A percentile compares a stretch with the other conserved stretches of the same genome.
These are phyloP conservation scores for Coregonus clupeaformis DNA, from an alignment of 2,113 vertebrate genomes.

Conservation along the genomic window DNA sequence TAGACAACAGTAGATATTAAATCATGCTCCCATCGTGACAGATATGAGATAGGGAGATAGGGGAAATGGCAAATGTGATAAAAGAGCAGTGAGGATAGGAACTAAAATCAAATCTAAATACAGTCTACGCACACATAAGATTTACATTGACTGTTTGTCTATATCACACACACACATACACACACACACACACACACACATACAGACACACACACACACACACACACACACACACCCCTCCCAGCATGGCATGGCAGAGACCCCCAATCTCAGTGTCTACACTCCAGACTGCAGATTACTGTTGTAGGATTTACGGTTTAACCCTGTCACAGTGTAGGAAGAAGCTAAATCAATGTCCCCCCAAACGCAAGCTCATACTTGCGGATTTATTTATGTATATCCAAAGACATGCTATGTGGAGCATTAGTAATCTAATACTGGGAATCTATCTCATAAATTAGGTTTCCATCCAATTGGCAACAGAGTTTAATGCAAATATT, in stretches of 20 bases:
- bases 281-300: slow-evolving; percentile 67
- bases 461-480: too few species aligned
- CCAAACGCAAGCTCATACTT: slow-evolving; percentile 55
- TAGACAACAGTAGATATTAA: background rate
- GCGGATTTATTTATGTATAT: slow-evolving; percentile 65
- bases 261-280: slow-evolving; percentile 42
- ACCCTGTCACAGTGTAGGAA: slow-evolving; percentile 56
- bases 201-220: too few species aligned
- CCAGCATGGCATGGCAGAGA: slow-evolving; percentile 8
- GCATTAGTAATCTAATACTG: slow-evolving; percentile 29
- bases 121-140: slow-evolving; percentile 34
- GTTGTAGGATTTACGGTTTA: slow-evolving; percentile 63
- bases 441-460: slow-evolving; percentile 15
- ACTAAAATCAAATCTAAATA: slow-evolving; percentile 38
- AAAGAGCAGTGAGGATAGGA: background rate
- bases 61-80: background rate
- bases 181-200: too few species aligned
- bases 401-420: slow-evolving; percentile 41
- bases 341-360: slow-evolving; percentile 66
- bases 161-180: too few species aligned
- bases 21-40: background rate
- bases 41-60: background rate
- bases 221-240: slow-evolving; percentile 10
- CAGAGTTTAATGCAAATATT: too few species aligned
- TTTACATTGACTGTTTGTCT: too few species aligned